Conservation (phyloP, 2,797 vertebrate genomes). For the Ficedula albicollis region DNA sequence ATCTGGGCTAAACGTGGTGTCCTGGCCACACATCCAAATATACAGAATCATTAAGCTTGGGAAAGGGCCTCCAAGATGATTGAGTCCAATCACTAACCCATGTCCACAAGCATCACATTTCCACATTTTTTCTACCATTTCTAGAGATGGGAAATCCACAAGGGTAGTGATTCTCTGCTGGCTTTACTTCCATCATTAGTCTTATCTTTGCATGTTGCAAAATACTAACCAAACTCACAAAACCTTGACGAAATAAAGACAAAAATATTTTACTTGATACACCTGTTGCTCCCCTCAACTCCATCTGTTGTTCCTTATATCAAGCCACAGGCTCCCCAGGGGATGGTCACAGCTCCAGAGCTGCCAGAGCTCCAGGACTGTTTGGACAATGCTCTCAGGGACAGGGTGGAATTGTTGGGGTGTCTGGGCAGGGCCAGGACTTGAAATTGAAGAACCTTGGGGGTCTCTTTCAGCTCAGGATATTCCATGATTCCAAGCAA, state of each 20-base stretch:
- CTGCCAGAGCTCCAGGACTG: background rate
- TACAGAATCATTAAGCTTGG: too few species aligned
- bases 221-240: background rate
- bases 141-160: background rate
- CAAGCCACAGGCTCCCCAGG: background rate
- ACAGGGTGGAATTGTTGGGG: background rate
- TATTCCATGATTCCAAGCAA: background rate
- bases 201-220: background rate
- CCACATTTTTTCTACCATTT: background rate
- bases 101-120: background rate
- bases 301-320: background rate
- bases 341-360: background rate
- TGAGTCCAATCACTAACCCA: background rate
- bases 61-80: background rate
- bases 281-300: background rate
- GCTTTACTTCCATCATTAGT: background rate
- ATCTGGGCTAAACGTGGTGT: background rate
- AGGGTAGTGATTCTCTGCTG: background rate
- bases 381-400: background rate
- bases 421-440: background rate
- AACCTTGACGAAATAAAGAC: background rate
- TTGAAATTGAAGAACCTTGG: background rate
- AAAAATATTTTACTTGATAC: background rate
- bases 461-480: background rate
- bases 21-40: background rate